phyloP scores from a whole-genome alignment of 30 jellyfish, hydroid and myxozoan species.

The Hydractinia symbiolongicarpus region DNA sequence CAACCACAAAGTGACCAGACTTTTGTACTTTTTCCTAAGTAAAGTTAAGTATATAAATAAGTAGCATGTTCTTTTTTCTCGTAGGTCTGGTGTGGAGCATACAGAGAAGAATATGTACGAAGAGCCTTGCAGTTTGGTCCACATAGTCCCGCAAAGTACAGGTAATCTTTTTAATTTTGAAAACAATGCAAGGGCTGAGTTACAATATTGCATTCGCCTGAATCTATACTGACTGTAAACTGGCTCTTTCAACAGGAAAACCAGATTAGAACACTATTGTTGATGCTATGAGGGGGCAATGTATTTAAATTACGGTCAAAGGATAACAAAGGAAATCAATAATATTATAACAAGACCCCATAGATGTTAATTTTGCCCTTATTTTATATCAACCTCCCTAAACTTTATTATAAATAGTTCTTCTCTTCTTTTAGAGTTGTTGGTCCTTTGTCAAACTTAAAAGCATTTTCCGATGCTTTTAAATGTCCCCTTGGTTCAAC shows the following conservation, averaged over 20 bases:
- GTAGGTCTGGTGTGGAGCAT: constrained; percentile 84
- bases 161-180: background rate
- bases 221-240: too few relatives aligned
- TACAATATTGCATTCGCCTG: background rate
- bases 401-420: background rate
- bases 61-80: background rate
- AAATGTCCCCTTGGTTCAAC: constrained; percentile 65
- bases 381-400: too few relatives aligned
- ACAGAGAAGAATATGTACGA: constrained; percentile 43
- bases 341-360: too few relatives aligned
- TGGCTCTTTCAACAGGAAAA: too few relatives aligned
- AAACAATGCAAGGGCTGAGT: background rate
- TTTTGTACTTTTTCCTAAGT: too few relatives aligned
- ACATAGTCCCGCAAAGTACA: constrained; percentile 43
- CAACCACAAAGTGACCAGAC: too few relatives aligned
- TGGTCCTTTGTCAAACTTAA: constrained; percentile 80
- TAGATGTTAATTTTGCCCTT: too few relatives aligned
- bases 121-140: constrained; percentile 6
- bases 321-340: too few relatives aligned
- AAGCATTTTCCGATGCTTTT: constrained; percentile 76
- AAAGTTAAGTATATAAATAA: background rate
- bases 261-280: too few relatives aligned
- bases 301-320: too few relatives aligned
- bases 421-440: constrained; percentile 36
- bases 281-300: too few relatives aligned